phyloP scores from a whole-genome alignment of 2,113 vertebrate species.

The Hippopotamus amphibius region DNA sequence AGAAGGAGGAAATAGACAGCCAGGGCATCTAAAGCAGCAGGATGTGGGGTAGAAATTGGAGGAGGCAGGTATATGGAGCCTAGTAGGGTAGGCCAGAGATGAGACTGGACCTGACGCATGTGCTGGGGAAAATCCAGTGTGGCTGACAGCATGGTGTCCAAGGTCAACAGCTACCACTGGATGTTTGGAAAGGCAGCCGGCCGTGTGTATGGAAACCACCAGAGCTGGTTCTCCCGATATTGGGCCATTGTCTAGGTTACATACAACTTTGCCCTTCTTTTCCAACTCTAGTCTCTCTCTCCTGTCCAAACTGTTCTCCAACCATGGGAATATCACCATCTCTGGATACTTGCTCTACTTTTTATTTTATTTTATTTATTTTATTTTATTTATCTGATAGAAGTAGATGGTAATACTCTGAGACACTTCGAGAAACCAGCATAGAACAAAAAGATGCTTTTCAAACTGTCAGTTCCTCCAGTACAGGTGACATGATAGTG shows the following conservation, averaged over 20 bases:
- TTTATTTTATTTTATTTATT: not conserved
- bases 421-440: not conserved
- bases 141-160: no score
- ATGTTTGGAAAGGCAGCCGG: not conserved
- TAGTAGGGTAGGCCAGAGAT: accelerated
- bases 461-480: not conserved
- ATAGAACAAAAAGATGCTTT: not conserved
- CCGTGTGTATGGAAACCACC: not conserved
- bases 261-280: not conserved
- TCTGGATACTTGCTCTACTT: not conserved
- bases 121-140: no score
- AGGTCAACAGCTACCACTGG: accelerated
- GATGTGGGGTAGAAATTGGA: not conserved
- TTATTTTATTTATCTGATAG: not conserved
- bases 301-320: not conserved
- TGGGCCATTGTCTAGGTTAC: not conserved
- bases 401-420: not conserved
- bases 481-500: not conserved
- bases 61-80: not conserved
- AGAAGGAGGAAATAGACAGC: not conserved
- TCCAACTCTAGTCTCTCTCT: not conserved
- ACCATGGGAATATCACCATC: no score
- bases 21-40: accelerated
- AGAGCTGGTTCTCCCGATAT: accelerated
- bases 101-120: no score